phyloP scores from a whole-genome alignment of 2,888 invertebrate genomes.

The Brachynemurus nebulosus region DNA sequence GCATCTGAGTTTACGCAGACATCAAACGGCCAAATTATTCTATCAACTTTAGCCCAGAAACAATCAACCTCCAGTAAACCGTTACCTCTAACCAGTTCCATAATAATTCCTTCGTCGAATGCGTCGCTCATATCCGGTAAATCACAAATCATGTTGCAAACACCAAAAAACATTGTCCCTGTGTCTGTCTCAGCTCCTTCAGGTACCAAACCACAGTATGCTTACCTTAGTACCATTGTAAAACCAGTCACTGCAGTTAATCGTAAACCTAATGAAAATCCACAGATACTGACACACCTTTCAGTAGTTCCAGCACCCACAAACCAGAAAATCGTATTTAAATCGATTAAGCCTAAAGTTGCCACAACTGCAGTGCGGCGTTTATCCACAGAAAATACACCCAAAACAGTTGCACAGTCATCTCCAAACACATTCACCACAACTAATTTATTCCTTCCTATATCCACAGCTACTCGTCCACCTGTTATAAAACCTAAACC shows the following conservation, averaged over 20 bases:
- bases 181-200: constrained; percentile 13
- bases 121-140: constrained; percentile 9
- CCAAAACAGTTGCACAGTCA: neutral
- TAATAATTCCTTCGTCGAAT: constrained; percentile 9
- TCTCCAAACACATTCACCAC: constrained; percentile 39
- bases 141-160: constrained; percentile 14
- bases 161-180: constrained; percentile 15
- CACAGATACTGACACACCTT: constrained; percentile 16
- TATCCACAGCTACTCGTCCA: constrained; percentile 40
- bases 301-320: constrained; percentile 16
- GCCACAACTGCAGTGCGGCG: neutral
- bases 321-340: constrained; percentile 41
- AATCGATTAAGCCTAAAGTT: constrained; percentile 32
- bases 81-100: constrained; percentile 10
- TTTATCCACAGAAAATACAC: constrained; percentile 3
- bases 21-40: constrained; percentile 12
- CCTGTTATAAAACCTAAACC: constrained; percentile 30
- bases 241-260: constrained; percentile 20
- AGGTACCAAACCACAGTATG: constrained; percentile 27
- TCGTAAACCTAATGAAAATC: constrained; percentile 15
- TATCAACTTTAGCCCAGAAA: constrained; percentile 15
- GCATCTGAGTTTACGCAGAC: constrained; percentile 5
- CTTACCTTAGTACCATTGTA: constrained; percentile 29
- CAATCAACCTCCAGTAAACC: constrained; percentile 10
- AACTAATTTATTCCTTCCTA: constrained; percentile 28